These are phyloP conservation scores for Macrophya alboannulata DNA, from an alignment of 2,888 invertebrate species.

Conservation along the genomic window DNA sequence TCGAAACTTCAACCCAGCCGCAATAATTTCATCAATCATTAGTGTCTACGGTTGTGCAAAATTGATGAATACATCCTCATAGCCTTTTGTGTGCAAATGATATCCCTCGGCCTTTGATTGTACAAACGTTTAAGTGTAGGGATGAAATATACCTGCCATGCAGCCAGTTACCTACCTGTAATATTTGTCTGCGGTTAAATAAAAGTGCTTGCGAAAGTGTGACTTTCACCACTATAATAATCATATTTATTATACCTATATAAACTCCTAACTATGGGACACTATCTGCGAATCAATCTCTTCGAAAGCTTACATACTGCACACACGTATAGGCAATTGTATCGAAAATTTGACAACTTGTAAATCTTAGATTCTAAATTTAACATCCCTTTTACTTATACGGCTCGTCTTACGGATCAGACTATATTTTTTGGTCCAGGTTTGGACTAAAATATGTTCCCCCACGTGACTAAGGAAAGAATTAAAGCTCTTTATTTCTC, in stretches of 20 bases:
- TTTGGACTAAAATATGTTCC: background rate
- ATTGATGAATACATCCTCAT: background rate
- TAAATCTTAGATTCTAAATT: background rate
- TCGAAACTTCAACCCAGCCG: too few relatives aligned
- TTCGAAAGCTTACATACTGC: background rate
- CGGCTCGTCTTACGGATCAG: background rate
- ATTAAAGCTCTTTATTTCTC: slow-evolving; percentile 46
- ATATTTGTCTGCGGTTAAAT: background rate
- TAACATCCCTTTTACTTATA: background rate
- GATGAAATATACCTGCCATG: background rate
- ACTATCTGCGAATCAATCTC: background rate
- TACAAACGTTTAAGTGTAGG: background rate
- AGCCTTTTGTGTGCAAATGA: background rate
- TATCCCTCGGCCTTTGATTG: background rate
- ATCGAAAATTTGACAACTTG: background rate
- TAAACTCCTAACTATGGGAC: background rate
- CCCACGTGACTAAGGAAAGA: slow-evolving; percentile 23
- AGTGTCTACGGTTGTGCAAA: background rate
- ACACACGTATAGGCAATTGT: background rate
- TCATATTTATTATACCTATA: slow-evolving; percentile 19
- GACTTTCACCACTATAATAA: background rate
- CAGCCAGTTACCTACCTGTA: too few relatives aligned
- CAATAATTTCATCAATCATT: background rate
- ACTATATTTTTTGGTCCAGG: background rate
- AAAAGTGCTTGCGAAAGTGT: background rate